These are phyloP conservation scores for Alentia gelatinosa DNA, from an alignment of 2,888 invertebrate species.

Conservation along the genomic window DNA sequence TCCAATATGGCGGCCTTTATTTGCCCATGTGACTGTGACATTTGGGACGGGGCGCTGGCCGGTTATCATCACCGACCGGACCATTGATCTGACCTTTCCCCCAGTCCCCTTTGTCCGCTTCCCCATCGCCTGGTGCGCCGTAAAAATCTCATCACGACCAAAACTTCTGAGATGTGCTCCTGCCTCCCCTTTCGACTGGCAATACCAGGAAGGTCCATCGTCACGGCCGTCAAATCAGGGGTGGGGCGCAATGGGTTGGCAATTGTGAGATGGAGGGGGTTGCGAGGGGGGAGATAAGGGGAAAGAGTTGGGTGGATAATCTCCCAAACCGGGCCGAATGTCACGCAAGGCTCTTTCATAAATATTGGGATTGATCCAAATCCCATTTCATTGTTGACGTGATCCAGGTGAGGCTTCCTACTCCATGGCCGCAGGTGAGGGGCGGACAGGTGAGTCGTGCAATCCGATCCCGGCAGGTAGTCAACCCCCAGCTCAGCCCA, in stretches of 20 bases:
- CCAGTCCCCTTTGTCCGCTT: neutral
- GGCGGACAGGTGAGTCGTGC: conserved; percentile 13
- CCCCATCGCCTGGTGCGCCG: neutral
- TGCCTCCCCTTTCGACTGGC: neutral
- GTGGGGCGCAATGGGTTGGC: no score
- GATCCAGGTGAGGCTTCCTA: neutral
- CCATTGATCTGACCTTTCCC: conserved; percentile 21
- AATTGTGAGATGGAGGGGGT: neutral
- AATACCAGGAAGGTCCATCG: neutral
- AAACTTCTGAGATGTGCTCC: neutral
- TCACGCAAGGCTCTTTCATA: conserved; percentile 42
- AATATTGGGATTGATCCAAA: conserved; percentile 40
- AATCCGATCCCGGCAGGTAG: neutral
- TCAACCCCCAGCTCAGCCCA: neutral
- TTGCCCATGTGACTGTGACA: conserved; percentile 39
- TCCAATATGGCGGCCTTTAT: conserved; percentile 16
- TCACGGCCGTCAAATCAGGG: no score
- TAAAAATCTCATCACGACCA: neutral
- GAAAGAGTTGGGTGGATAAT: neutral
- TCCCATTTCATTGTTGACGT: conserved; percentile 40
- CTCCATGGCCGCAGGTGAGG: conserved; percentile 19
- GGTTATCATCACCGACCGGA: neutral
- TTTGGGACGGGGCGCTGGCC: neutral
- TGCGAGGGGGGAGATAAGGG: neutral
- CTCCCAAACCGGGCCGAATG: neutral